Percentiles rank a stretch among this genome's conserved stretches.
Conservation (phyloP, 2,888 invertebrate genomes). For the Caenorhabditis doughertyi region DNA sequence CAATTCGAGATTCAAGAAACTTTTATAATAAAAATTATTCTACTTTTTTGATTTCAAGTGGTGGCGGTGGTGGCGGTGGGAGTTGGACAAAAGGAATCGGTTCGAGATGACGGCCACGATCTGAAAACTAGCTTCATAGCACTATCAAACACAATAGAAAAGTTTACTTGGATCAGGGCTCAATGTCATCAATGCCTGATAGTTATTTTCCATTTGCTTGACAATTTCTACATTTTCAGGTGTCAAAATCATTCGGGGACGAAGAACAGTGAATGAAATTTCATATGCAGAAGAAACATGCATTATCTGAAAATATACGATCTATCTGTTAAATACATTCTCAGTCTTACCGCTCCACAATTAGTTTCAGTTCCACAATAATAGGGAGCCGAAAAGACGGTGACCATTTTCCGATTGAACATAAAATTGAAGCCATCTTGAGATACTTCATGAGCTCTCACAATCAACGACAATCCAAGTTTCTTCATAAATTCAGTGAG, state of each 20-base stretch:
- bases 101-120: conserved; percentile 50
- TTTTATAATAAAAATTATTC: conserved; percentile 10
- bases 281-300: conserved; percentile 46
- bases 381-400: conserved; percentile 80
- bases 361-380: conserved; percentile 79
- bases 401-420: conserved; percentile 70
- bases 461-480: conserved; percentile 74
- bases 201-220: conserved; percentile 56
- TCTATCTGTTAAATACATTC: too few species aligned
- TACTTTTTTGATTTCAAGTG: conserved; percentile 15
- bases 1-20: conserved; percentile 2
- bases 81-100: neutral
- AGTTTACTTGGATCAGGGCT: conserved; percentile 60
- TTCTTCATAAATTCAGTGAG: conserved; percentile 68
- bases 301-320: conserved; percentile 55
- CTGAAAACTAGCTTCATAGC: conserved; percentile 6
- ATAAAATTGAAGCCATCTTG: conserved; percentile 72
- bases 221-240: conserved; percentile 37
- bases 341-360: conserved; percentile 73
- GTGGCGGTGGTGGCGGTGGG: neutral
- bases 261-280: conserved; percentile 59
- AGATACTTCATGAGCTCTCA: conserved; percentile 78
- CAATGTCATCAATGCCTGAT: conserved; percentile 40
- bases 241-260: conserved; percentile 52
- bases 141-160: neutral